Evolutionary conservation across 2,797 vertebrate species (phyloP), one percentile per base, ranked within the genome.

Genomic region (Discoglossus pictus): DNA sequence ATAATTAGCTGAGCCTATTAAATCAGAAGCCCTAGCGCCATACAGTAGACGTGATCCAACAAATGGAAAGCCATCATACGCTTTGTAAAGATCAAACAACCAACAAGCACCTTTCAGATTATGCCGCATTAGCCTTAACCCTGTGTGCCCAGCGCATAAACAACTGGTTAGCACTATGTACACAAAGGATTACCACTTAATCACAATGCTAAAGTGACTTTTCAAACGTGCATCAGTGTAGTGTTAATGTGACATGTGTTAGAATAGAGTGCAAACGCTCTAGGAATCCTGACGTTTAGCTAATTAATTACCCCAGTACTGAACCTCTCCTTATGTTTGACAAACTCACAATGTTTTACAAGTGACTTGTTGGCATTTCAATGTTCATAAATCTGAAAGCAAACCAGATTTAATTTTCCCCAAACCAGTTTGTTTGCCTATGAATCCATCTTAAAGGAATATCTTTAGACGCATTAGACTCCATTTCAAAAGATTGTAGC

Each of bases 131-230:
- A 65, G 50, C 15, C 20, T 56, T 56, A 56, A 56, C 36, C 36
- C 53, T 16, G 12, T 17, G 35, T 13, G 21, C 12, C 61, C 20
- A n/a, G 16, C 27, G 12, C 50, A 21, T 12, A 31, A 65, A 44
- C 38, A 44, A 43, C 50, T 38, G n/a, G 39, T 2, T 5, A 50
- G 59, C 44, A 40, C 18, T 55, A 18, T 54, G 50, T 55, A 65
- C 62, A 54, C 62, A 54, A 35, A 44, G 62, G 62, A 65, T 65
- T 65, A 65, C 50, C 13, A 35, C 24, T 54, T 55, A 65, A 55
- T 55, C 50, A 13, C 50, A 34, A n/a, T 17, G 62, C 15, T 20
- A 9, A 54, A 31, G 18, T 35, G 18, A 15, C 9, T 10, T 25
- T n/a, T 43, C 25, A 54, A 24, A 21, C n/a, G 40, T 23, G 24